Percentiles rank a stretch among this genome's conserved stretches.
phyloP scores from a whole-genome alignment of 2,888 invertebrate species.

The Microplitis deprimator region DNA sequence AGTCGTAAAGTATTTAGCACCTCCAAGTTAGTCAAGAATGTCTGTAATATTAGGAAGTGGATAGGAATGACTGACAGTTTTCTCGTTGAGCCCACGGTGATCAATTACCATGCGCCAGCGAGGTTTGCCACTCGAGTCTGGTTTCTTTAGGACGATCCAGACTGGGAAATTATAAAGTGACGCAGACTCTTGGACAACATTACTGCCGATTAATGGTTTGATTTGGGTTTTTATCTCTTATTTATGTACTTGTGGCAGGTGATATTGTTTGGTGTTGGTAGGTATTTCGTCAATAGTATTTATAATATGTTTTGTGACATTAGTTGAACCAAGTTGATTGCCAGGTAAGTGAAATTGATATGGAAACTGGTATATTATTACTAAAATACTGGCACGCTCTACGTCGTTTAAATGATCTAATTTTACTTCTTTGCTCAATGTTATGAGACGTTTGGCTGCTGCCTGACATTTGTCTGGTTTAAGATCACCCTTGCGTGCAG shows the following conservation, averaged over 20 bases:
- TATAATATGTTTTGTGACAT: slow-evolving; percentile 40
- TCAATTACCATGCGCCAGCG: slow-evolving; percentile 46
- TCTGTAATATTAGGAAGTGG: slow-evolving; percentile 54
- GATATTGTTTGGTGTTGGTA: slow-evolving; percentile 43
- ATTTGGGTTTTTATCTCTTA: slow-evolving; percentile 46
- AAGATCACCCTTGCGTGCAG: background rate
- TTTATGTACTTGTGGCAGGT: slow-evolving; percentile 40
- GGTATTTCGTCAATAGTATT: slow-evolving; percentile 40
- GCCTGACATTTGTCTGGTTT: no score
- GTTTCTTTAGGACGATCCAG: slow-evolving; percentile 50
- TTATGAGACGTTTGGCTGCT: no score
- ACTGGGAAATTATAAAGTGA: slow-evolving; percentile 46
- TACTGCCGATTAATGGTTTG: slow-evolving; percentile 34
- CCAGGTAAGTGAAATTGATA: slow-evolving; percentile 38
- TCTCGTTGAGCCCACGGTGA: slow-evolving; percentile 45
- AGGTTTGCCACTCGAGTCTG: slow-evolving; percentile 44
- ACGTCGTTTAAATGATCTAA: background rate
- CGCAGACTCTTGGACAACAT: slow-evolving; percentile 37
- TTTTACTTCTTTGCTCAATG: no score
- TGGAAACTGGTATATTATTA: background rate
- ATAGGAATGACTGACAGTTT: slow-evolving; percentile 45
- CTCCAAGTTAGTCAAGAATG: slow-evolving; percentile 54
- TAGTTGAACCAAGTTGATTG: slow-evolving; percentile 34
- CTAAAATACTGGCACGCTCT: background rate
- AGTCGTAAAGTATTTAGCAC: slow-evolving; percentile 53